Percentiles rank a stretch among this genome's conserved stretches.
These are phyloP conservation scores for Sander lucioperca DNA, from an alignment of 2,113 vertebrate species.

Conservation along the genomic window DNA sequence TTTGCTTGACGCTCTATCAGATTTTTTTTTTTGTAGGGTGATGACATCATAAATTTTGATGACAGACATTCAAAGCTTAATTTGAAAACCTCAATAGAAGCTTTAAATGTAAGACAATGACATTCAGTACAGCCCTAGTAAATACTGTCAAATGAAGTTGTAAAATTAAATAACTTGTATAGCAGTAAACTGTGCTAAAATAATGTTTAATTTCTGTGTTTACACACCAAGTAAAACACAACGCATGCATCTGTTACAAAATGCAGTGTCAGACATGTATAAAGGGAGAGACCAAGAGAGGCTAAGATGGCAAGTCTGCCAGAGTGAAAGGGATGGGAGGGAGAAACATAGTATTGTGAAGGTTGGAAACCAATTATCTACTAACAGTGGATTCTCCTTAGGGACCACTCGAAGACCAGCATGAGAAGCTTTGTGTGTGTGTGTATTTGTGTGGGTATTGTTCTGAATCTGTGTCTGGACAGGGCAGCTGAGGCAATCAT, in stretches of 20 bases:
- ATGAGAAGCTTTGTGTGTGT: constrained; percentile 32
- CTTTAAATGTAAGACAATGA: neutral
- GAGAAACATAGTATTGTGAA: constrained; percentile 38
- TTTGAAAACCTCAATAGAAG: neutral
- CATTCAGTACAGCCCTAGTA: neutral
- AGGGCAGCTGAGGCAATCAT: constrained; percentile 59
- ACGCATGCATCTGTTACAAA: neutral
- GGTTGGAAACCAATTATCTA: constrained; percentile 72
- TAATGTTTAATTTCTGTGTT: neutral
- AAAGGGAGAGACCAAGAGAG: neutral
- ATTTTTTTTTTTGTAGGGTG: neutral
- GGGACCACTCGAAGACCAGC: constrained; percentile 52
- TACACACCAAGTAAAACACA: neutral
- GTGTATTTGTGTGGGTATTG: constrained; percentile 43
- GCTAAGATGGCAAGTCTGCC: neutral
- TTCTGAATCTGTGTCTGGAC: constrained; percentile 48
- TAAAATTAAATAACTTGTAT: constrained; percentile 15
- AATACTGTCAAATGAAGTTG: constrained; percentile 12
- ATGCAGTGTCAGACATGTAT: constrained; percentile 16
- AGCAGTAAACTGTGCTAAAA: neutral
- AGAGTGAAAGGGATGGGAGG: constrained; percentile 2
- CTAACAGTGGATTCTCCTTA: constrained; percentile 51
- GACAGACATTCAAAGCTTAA: neutral
- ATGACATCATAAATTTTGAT: neutral
- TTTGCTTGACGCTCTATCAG: too few species aligned